Conservation (phyloP, 2,797 vertebrate species). For the Loriculus beryllinus region DNA sequence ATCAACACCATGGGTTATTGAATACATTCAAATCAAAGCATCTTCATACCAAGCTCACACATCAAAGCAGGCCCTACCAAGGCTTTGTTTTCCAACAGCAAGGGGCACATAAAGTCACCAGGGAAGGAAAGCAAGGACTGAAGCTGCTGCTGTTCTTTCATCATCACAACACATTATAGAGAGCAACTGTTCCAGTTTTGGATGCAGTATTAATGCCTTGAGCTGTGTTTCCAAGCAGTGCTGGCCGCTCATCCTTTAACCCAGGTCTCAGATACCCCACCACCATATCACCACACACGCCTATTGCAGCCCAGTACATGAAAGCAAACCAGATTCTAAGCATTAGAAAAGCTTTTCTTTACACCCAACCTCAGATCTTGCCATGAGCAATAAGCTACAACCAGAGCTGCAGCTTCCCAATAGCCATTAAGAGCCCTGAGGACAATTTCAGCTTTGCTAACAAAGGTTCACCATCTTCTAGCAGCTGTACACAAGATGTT, state of each 20-base stretch:
- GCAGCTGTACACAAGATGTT: not conserved
- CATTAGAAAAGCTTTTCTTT: not conserved
- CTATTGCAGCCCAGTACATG: not conserved
- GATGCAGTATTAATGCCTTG: not conserved
- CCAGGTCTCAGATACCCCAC: not conserved
- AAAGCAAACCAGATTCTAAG: no score
- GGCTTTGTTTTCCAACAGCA: not conserved
- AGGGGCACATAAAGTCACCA: not conserved
- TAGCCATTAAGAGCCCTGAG: not conserved
- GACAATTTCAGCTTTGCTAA: not conserved
- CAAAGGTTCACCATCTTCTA: not conserved
- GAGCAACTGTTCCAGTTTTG: not conserved
- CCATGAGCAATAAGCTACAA: fast-evolving
- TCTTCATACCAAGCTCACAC: not conserved
- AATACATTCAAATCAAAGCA: not conserved
- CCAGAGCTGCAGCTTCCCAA: not conserved
- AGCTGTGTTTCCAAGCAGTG: not conserved
- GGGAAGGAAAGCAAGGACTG: not conserved
- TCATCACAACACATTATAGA: not conserved
- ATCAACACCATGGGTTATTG: not conserved
- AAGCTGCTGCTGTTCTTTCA: not conserved
- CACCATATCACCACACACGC: fast-evolving
- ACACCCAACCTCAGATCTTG: no score
- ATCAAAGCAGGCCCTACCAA: not conserved
- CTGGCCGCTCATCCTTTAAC: not conserved